Evolutionary conservation across 2,797 vertebrate genomes (phyloP).

Genomic region (Australoheros facetus): DNA sequence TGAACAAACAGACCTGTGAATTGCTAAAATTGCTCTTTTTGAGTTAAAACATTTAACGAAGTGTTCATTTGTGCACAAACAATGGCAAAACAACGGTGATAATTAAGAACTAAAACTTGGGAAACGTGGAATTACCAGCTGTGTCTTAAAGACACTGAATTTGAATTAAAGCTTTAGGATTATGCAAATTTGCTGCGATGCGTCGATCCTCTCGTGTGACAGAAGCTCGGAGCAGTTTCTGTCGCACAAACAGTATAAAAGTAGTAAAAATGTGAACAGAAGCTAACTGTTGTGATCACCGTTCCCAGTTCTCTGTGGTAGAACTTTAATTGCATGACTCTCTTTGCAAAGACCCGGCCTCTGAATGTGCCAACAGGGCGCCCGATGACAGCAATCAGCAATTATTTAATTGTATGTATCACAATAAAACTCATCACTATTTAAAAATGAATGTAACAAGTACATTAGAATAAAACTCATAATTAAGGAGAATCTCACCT

Average conservation of each 20-base stretch:
- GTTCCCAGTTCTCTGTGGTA: neutral
- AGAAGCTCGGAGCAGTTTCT: neutral
- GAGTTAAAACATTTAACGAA: neutral
- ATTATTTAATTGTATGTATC: neutral
- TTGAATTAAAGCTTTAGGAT: neutral
- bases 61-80: neutral
- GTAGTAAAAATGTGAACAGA: neutral
- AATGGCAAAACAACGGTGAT: accelerated
- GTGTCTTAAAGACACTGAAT: neutral
- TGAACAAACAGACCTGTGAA: neutral
- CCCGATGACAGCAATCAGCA: neutral
- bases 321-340: neutral
- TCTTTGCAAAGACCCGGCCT: neutral
- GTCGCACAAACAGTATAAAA: neutral
- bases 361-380: neutral
- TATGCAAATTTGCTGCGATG: neutral
- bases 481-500: neutral
- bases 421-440: too few species aligned
- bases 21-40: neutral
- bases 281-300: neutral
- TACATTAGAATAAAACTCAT: neutral
- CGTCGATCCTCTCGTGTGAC: neutral
- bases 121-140: neutral
- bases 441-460: neutral
- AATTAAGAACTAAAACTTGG: neutral